phyloP scores from a whole-genome alignment of 2,888 invertebrate genomes.

The Acanthacorydalis orientalis region DNA sequence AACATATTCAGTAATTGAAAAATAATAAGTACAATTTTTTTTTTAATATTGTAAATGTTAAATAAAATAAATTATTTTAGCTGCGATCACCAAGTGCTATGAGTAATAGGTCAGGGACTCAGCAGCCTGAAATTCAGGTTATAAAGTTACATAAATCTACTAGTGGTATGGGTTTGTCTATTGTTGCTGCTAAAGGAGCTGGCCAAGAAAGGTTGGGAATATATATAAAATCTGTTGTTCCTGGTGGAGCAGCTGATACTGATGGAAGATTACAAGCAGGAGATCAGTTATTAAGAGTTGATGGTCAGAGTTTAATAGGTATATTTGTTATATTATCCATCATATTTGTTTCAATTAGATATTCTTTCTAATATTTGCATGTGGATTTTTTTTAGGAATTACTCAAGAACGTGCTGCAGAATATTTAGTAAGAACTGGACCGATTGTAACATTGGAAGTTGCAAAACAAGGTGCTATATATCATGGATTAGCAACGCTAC shows the following conservation, averaged over 20 bases:
- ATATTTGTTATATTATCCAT: constrained; percentile 24
- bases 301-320: constrained; percentile 82
- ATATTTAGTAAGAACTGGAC: constrained; percentile 85
- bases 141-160: constrained; percentile 86
- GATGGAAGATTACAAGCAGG: constrained; percentile 93
- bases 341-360: constrained; percentile 5
- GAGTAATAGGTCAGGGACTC: constrained; percentile 29
- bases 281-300: constrained; percentile 91
- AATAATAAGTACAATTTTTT: too few species aligned
- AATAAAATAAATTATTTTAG: constrained; percentile 19
- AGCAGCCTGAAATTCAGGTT: constrained; percentile 60
- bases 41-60: too few species aligned
- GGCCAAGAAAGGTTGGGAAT: constrained; percentile 71
- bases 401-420: constrained; percentile 86
- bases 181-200: constrained; percentile 90
- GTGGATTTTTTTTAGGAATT: constrained; percentile 30
- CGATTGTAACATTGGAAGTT: constrained; percentile 85
- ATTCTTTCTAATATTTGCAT: not conserved
- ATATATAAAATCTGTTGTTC: constrained; percentile 96
- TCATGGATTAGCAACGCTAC: constrained; percentile 84
- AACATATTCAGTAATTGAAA: too few species aligned
- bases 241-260: constrained; percentile 79
- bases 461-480: constrained; percentile 96
- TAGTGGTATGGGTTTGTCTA: constrained; percentile 95
- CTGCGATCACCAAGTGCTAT: constrained; percentile 48